These are phyloP conservation scores for Bursaphelenchus mucronatus DNA, from an alignment of 1,140 invertebrate species.

Conservation along the genomic window DNA sequence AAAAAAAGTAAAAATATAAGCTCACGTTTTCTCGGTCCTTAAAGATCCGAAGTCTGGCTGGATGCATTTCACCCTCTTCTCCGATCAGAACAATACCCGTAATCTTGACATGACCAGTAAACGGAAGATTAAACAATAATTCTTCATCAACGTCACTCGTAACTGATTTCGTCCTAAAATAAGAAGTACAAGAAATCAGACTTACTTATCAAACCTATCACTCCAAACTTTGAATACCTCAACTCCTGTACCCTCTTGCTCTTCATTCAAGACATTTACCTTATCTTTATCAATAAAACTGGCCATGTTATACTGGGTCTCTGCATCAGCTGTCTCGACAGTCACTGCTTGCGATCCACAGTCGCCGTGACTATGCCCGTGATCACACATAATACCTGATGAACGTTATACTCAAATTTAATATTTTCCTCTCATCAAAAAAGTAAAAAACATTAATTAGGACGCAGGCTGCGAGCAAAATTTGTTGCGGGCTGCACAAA, in stretches of 20 bases:
- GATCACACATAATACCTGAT: slow-evolving; percentile 33
- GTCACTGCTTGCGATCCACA: slow-evolving; percentile 66
- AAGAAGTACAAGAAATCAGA: slow-evolving; percentile 25
- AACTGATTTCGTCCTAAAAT: slow-evolving; percentile 70
- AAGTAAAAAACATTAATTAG: too few relatives aligned
- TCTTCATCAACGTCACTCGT: slow-evolving; percentile 91
- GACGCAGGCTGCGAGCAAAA: too few relatives aligned
- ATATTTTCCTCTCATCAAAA: too few relatives aligned
- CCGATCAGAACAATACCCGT: slow-evolving; percentile 86
- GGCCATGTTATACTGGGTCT: slow-evolving; percentile 78
- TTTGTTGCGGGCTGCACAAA: too few relatives aligned
- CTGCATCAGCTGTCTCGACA: slow-evolving; percentile 68
- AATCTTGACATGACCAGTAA: slow-evolving; percentile 86
- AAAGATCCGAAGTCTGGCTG: slow-evolving; percentile 79
- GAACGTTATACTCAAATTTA: too few relatives aligned
- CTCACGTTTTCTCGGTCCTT: slow-evolving; percentile 47
- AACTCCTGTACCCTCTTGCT: slow-evolving; percentile 76
- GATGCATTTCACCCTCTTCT: slow-evolving; percentile 77
- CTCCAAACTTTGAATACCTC: slow-evolving; percentile 88
- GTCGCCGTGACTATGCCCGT: slow-evolving; percentile 58
- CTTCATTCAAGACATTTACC: slow-evolving; percentile 73
- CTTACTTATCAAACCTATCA: slow-evolving; percentile 74
- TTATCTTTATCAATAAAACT: slow-evolving; percentile 64
- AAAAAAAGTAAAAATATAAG: slow-evolving; percentile 23
- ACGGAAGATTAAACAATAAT: slow-evolving; percentile 89